phyloP scores from a whole-genome alignment of 1,140 invertebrate genomes.

The Maconellicoccus hirsutus region DNA sequence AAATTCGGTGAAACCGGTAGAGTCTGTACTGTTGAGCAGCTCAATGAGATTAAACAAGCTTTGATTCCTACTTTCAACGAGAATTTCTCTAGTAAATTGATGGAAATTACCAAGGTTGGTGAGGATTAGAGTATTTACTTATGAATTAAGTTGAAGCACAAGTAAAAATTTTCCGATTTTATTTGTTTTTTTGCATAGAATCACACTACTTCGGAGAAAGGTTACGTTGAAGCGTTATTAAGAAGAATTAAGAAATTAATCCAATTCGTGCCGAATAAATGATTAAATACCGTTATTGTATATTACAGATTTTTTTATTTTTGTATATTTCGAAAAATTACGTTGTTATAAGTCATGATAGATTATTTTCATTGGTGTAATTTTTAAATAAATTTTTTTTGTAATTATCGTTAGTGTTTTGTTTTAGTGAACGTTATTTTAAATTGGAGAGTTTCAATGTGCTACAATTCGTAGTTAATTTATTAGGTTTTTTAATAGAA shows the following conservation, averaged over 20 bases:
- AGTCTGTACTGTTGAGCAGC: not conserved
- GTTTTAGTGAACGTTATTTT: too few species aligned
- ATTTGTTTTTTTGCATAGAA: constrained; percentile 34
- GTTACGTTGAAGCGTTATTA: constrained; percentile 57
- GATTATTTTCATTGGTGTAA: too few species aligned
- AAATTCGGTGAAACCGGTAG: constrained; percentile 2
- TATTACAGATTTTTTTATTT: too few species aligned
- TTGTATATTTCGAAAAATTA: too few species aligned
- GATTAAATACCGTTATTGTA: not conserved
- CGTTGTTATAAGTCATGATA: too few species aligned
- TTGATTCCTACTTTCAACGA: constrained; percentile 2
- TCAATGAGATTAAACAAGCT: constrained; percentile 6
- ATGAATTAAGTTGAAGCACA: too few species aligned
- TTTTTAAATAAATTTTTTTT: too few species aligned
- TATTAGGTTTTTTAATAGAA: too few species aligned
- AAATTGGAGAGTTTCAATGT: too few species aligned
- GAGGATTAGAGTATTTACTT: not conserved
- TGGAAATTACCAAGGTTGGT: not conserved
- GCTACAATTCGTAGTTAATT: too few species aligned
- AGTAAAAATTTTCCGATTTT: too few species aligned
- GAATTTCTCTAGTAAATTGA: not conserved
- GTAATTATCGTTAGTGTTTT: too few species aligned
- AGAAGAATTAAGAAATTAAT: constrained; percentile 65
- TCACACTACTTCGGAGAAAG: constrained; percentile 45
- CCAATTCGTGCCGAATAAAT: constrained; percentile 50